Evolutionary conservation across 2,113 vertebrate species (phyloP).

Genomic region (Acanthisitta chloris): DNA sequence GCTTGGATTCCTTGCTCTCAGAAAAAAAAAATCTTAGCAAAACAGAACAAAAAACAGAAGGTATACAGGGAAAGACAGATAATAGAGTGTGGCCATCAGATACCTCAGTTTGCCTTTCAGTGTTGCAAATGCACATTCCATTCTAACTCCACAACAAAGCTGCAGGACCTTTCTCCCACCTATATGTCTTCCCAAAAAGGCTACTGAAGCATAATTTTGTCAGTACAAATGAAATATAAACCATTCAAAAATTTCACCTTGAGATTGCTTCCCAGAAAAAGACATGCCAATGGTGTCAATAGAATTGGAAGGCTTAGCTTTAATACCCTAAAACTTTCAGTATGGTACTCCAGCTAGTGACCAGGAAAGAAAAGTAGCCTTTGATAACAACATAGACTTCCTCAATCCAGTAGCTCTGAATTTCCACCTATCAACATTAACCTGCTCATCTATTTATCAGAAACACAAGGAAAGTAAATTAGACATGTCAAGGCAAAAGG

Average conservation of each 20-base stretch:
- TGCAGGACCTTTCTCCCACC: background rate
- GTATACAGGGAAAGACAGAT: background rate
- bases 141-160: background rate
- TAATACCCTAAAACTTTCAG: background rate
- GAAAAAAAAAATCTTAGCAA: background rate
- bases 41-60: background rate
- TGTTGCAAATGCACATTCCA: background rate
- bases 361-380: background rate
- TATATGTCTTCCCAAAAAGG: background rate
- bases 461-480: background rate
- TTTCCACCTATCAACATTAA: background rate
- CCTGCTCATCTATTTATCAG: background rate
- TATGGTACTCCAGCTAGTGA: background rate
- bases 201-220: background rate
- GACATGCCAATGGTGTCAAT: accelerated
- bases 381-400: background rate
- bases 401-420: background rate
- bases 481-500: background rate
- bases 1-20: background rate
- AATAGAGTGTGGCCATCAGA: background rate
- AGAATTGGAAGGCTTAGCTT: background rate
- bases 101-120: background rate
- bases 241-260: background rate
- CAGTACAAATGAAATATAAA: background rate
- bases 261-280: background rate